Evolutionary conservation across 2,113 vertebrate genomes (phyloP).

Genomic region (Upupa epops): DNA sequence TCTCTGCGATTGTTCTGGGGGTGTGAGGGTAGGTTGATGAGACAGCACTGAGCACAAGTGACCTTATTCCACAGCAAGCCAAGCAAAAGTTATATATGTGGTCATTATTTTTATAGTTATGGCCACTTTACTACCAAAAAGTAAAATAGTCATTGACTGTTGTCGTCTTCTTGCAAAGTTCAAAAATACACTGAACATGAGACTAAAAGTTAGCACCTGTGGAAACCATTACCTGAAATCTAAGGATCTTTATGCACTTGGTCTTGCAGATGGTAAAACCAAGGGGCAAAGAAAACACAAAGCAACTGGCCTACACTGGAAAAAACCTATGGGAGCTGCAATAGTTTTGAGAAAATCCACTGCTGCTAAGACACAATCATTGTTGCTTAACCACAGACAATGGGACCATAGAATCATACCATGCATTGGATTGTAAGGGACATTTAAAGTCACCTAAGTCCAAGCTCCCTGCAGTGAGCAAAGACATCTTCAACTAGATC

Average conservation of each 20-base stretch:
- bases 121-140: background rate
- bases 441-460: no score
- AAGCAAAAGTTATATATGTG: background rate
- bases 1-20: background rate
- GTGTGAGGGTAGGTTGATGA: background rate
- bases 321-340: background rate
- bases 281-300: background rate
- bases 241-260: background rate
- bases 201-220: background rate
- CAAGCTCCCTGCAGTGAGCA: no score
- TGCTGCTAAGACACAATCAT: background rate
- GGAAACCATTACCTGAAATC: background rate
- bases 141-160: background rate
- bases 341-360: background rate
- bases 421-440: no score
- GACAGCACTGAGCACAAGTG: rapidly evolving
- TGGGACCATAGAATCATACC: background rate
- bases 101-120: background rate
- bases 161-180: background rate
- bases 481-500: no score
- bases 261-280: background rate
- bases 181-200: background rate
- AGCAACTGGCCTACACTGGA: background rate
- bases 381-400: background rate
- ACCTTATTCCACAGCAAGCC: background rate